These are phyloP conservation scores for Gymnothorax reevesii DNA, from an alignment of 2,797 vertebrate genomes.

Conservation along the genomic window DNA sequence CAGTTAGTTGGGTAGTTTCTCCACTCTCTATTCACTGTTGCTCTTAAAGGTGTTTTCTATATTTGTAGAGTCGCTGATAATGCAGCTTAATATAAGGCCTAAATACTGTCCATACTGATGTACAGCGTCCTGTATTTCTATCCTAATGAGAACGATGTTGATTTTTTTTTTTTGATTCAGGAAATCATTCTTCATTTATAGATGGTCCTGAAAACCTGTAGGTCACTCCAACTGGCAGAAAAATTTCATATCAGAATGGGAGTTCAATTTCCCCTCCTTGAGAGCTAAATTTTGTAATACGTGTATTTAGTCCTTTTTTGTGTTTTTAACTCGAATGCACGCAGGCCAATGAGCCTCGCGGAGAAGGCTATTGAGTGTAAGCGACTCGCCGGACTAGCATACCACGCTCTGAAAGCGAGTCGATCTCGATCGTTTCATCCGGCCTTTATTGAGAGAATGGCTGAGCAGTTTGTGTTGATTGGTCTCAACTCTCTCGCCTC, in stretches of 20 bases:
- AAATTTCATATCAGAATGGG: background rate
- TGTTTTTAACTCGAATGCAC: background rate
- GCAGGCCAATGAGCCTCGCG: background rate
- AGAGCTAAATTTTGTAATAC: background rate
- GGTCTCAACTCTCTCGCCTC: constrained; percentile 40
- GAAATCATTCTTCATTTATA: background rate
- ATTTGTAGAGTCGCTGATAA: background rate
- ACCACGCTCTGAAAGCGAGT: constrained; percentile 21
- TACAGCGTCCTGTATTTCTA: background rate
- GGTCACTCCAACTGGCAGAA: background rate
- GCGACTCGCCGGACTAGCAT: background rate
- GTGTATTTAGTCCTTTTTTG: background rate
- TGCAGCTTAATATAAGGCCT: background rate
- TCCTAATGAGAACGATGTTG: background rate
- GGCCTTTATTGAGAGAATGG: constrained; percentile 33
- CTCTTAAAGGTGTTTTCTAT: background rate
- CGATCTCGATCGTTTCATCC: constrained; percentile 45
- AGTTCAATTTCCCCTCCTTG: background rate
- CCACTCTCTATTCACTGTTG: background rate
- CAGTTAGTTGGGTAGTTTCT: background rate
- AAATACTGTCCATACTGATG: background rate
- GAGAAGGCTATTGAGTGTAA: background rate
- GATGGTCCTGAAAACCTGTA: background rate
- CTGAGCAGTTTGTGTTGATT: constrained; percentile 47
- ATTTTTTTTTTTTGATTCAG: background rate